These are phyloP conservation scores for Cactoblastis cactorum DNA, from an alignment of 2,888 invertebrate genomes.

Conservation along the genomic window DNA sequence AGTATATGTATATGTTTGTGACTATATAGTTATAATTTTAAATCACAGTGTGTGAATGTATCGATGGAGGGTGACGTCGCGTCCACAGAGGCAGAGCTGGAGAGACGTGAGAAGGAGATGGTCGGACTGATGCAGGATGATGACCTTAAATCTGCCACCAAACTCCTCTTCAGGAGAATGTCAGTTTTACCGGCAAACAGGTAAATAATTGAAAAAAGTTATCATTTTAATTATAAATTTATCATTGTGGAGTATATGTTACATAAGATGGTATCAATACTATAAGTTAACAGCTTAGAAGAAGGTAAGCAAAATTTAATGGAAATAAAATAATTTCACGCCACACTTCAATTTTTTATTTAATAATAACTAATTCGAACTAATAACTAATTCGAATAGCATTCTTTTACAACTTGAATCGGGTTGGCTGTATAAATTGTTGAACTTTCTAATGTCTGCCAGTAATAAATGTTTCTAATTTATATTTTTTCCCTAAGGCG, in stretches of 20 bases:
- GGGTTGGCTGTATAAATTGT: background rate
- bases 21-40: background rate
- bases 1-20: too few species aligned
- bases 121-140: conserved; percentile 66
- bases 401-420: background rate
- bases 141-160: conserved; percentile 53
- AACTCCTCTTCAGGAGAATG: conserved; percentile 63
- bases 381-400: too few species aligned
- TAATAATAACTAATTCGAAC: too few species aligned
- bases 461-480: background rate
- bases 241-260: too few species aligned
- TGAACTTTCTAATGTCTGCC: too few species aligned
- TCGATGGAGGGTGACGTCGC: conserved; percentile 60
- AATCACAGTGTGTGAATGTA: conserved; percentile 55
- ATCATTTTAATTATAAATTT: too few species aligned
- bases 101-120: conserved; percentile 60
- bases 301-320: too few species aligned
- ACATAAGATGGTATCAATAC: too few species aligned
- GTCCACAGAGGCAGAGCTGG: conserved; percentile 41
- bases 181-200: conserved; percentile 62
- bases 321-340: too few species aligned
- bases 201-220: conserved; percentile 27
- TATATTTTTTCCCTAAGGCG: too few species aligned
- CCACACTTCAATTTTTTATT: too few species aligned
- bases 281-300: too few species aligned